A percentile compares a stretch with the other conserved stretches of the same genome.
phyloP scores from a whole-genome alignment of 1,140 invertebrate species.

The Mercenaria mercenaria region DNA sequence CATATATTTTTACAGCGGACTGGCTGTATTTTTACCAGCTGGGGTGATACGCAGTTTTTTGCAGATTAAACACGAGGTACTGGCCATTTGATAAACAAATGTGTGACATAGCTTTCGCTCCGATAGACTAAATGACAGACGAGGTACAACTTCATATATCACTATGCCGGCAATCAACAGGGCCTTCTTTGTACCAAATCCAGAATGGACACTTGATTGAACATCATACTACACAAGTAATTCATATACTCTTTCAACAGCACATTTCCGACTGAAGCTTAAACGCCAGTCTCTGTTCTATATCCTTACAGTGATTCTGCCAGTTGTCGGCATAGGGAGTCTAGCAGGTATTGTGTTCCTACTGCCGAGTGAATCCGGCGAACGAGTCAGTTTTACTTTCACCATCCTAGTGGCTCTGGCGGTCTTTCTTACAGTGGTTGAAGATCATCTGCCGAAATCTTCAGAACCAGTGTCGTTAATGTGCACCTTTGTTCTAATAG shows the following conservation, averaged over 20 bases:
- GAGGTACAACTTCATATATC: background rate
- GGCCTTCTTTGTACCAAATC: background rate
- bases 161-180: background rate
- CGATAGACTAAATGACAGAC: background rate
- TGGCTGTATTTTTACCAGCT: background rate
- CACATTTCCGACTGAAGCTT: background rate
- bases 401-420: constrained; percentile 37
- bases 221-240: background rate
- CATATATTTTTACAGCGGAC: background rate
- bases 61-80: constrained; percentile 43
- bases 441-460: constrained; percentile 27
- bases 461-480: constrained; percentile 28
- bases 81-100: constrained; percentile 60
- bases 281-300: constrained; percentile 31
- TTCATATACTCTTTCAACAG: background rate
- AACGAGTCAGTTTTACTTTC: constrained; percentile 45
- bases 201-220: background rate
- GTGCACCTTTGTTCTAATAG: background rate
- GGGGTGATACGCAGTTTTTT: background rate
- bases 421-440: constrained; percentile 52
- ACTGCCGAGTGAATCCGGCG: constrained; percentile 46
- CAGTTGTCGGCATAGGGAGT: background rate
- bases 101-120: constrained; percentile 17
- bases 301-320: constrained; percentile 44
- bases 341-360: constrained; percentile 39